Evolutionary conservation across 2,797 vertebrate species (phyloP).

Genomic region (Acipenser transmontanus): DNA sequence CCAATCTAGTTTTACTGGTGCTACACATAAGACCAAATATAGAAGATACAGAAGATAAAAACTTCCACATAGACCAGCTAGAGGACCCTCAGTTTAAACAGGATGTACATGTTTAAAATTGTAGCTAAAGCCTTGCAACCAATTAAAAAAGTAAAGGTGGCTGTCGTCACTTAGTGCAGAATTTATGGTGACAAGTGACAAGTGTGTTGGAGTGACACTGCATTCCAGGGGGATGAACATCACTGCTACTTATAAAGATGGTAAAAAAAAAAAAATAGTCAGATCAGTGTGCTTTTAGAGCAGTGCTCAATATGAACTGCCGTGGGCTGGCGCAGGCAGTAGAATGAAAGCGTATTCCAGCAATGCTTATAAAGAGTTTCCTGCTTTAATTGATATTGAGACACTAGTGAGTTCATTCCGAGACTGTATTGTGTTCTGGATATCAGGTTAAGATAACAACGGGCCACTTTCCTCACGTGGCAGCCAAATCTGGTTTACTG

Average conservation of each 20-base stretch:
- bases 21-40: too few species aligned
- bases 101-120: slow-evolving; percentile 13
- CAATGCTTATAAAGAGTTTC: slow-evolving; percentile 17
- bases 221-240: slow-evolving; percentile 22
- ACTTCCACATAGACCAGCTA: too few species aligned
- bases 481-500: neutral
- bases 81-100: too few species aligned
- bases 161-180: slow-evolving; percentile 17
- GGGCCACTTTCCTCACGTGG: neutral
- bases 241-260: slow-evolving; percentile 4
- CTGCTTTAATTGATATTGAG: slow-evolving; percentile 15
- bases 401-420: slow-evolving; percentile 16
- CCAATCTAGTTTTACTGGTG: too few species aligned
- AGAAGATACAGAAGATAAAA: too few species aligned
- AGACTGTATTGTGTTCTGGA: neutral
- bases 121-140: slow-evolving; percentile 15
- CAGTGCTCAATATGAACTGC: slow-evolving; percentile 14
- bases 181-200: slow-evolving; percentile 20
- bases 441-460: neutral
- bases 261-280: neutral
- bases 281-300: slow-evolving; percentile 1
- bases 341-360: slow-evolving; percentile 11
- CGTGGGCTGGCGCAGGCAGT: slow-evolving; percentile 8
- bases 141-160: slow-evolving; percentile 11
- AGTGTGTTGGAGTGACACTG: slow-evolving; percentile 11